A percentile compares a stretch with the other conserved stretches of the same genome.
These are phyloP conservation scores for Eristalis pertinax DNA, from an alignment of 2,888 invertebrate species.

Conservation along the genomic window DNA sequence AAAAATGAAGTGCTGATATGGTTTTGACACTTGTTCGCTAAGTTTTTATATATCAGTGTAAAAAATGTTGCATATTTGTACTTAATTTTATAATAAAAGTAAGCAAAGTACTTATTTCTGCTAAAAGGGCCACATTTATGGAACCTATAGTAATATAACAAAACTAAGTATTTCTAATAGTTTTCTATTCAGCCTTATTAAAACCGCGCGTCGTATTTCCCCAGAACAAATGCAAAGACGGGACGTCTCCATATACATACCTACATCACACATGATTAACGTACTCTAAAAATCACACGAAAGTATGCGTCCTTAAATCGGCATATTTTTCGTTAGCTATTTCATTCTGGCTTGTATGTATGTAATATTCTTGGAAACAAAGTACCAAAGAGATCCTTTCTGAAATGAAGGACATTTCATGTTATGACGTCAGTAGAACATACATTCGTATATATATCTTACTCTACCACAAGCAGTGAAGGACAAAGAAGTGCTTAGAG, in stretches of 20 bases:
- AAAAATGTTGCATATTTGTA: too few relatives aligned
- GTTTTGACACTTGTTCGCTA: too few relatives aligned
- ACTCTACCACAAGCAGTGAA: constrained; percentile 1
- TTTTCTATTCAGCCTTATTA: too few relatives aligned
- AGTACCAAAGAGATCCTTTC: constrained; percentile 45
- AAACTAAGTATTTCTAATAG: too few relatives aligned
- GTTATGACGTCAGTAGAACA: constrained; percentile 57
- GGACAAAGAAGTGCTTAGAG: neutral
- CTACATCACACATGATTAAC: neutral
- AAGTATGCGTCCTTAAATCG: neutral
- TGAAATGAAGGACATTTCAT: constrained; percentile 63
- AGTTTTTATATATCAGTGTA: too few relatives aligned
- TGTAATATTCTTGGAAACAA: constrained; percentile 5
- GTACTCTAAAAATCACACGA: neutral
- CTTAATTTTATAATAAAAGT: too few relatives aligned
- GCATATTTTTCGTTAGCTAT: neutral
- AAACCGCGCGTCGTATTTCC: neutral
- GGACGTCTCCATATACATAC: too few relatives aligned
- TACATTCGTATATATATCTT: constrained; percentile 3
- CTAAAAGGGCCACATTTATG: too few relatives aligned
- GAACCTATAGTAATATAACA: too few relatives aligned
- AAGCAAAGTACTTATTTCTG: too few relatives aligned
- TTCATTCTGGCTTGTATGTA: neutral
- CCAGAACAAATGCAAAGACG: too few relatives aligned
- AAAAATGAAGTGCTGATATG: too few relatives aligned